A percentile compares a stretch with the other conserved stretches of the same genome.
Conservation (phyloP, 2,113 vertebrate species). For the Rana temporaria region DNA sequence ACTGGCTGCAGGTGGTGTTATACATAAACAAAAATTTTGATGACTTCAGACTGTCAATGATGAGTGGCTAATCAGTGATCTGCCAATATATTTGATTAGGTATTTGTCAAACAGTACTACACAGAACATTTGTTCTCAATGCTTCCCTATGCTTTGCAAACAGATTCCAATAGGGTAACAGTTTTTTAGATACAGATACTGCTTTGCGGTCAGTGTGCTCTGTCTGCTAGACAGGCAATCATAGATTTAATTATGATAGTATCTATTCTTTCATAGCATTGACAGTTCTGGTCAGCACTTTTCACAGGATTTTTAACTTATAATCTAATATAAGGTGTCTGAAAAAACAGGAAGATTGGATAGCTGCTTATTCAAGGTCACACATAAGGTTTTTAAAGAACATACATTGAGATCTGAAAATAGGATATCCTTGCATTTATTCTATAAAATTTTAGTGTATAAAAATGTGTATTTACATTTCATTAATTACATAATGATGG, state of each 20-base stretch:
- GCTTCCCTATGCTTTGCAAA: not conserved
- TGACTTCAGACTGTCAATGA: too few relatives aligned
- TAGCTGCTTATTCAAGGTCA: not conserved
- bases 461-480: too few relatives aligned
- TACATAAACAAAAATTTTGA: too few relatives aligned
- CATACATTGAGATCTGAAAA: too few relatives aligned
- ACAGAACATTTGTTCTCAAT: too few relatives aligned
- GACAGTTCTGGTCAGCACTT: conserved; percentile 19
- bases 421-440: too few relatives aligned
- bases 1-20: too few relatives aligned
- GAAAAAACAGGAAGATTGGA: not conserved
- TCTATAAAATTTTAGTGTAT: too few relatives aligned
- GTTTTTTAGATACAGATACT: not conserved
- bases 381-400: not conserved
- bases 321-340: conserved; percentile 7
- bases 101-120: too few relatives aligned
- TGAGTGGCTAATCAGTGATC: too few relatives aligned
- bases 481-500: too few relatives aligned
- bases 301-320: not conserved
- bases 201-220: not conserved
- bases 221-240: not conserved
- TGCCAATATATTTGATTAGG: too few relatives aligned
- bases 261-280: not conserved
- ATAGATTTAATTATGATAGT: conserved; percentile 2
- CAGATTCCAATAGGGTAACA: not conserved